Evolutionary conservation across 2,797 vertebrate species (phyloP), one percentile per base, ranked within the genome.

Genomic region (Etheostoma perlongum): DNA sequence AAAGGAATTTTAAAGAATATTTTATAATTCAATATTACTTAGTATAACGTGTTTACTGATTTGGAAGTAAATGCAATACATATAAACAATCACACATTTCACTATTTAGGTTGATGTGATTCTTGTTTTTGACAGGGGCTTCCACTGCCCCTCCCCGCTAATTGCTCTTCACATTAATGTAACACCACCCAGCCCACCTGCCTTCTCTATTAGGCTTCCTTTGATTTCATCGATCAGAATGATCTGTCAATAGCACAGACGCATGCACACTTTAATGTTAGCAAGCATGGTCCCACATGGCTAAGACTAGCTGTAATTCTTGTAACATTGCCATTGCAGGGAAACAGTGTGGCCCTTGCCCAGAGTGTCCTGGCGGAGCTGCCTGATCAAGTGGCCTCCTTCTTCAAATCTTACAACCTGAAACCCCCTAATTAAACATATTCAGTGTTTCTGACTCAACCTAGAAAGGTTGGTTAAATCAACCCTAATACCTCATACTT

Each of bases 301-400:
- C n/a, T 46, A 15, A 58, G 5, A 19, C 47, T 18, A 1, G 0
- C n/a, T 12, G 18, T 64, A 30, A 19, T 68, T 68, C 2, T 54
- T 62, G 7, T 83, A 0, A 55, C 27, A 3, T 72, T 86, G 51
- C 91, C 67, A 21, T 85, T 25, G 44, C 90, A 98, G 97, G 94
- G 95, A 82, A 96, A 93, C 23, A 96, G 94, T 12, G 91, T 96
- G 93, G 96, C 96, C 2, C 95, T 98, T 10, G 94, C 96, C 0
- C 97, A 97, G 82, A 95, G 96, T 74, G 96, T 98, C 78, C 90
- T 98, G 90, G 97, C 97, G 0, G 97, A 98, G 90, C 89, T 98
- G 66, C 97, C 97, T 58, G 96, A 98, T 89, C 97, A 98, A 91
- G 94, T 97, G 81, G 85, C 96, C 27, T 96, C 92, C 83, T 98